Evolutionary conservation across 2,797 vertebrate species (phyloP).

Genomic region (Sebastes variabilis): DNA sequence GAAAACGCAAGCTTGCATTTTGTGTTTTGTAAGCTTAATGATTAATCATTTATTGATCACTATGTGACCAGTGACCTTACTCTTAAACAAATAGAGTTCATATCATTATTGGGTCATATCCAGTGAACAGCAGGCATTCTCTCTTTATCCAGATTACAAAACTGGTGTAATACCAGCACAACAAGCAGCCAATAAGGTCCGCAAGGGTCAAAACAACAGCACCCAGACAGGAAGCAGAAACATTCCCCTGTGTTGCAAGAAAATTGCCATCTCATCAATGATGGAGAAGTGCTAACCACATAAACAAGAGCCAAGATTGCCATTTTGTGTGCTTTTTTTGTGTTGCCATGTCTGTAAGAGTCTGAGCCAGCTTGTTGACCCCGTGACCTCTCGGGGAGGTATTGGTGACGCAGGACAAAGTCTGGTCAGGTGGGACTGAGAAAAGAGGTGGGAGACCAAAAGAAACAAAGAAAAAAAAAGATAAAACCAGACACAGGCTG

Average conservation of each 20-base stretch:
- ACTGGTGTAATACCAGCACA: conserved; percentile 15
- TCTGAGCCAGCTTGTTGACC: neutral
- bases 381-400: neutral
- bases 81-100: neutral
- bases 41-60: neutral
- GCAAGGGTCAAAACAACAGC: conserved; percentile 59
- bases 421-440: conserved; percentile 30
- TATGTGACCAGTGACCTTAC: neutral
- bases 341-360: neutral
- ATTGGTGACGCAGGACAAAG: conserved; percentile 29
- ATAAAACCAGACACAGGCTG: conserved; percentile 37
- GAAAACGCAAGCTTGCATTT: neutral
- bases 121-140: neutral
- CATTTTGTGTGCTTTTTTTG: neutral
- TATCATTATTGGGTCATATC: neutral
- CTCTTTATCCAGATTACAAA: conserved; percentile 38
- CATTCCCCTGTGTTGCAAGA: conserved; percentile 55
- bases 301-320: conserved; percentile 17
- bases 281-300: conserved; percentile 52
- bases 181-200: conserved; percentile 33
- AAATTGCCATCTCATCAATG: conserved; percentile 46
- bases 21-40: neutral
- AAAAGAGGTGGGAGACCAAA: conserved; percentile 1
- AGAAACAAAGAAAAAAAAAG: neutral
- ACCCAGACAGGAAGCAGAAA: conserved; percentile 39